Percentiles rank a stretch among this genome's conserved stretches.
These are phyloP conservation scores for Gallinago nigripennis DNA, from an alignment of 2,797 vertebrate species.

Conservation along the genomic window DNA sequence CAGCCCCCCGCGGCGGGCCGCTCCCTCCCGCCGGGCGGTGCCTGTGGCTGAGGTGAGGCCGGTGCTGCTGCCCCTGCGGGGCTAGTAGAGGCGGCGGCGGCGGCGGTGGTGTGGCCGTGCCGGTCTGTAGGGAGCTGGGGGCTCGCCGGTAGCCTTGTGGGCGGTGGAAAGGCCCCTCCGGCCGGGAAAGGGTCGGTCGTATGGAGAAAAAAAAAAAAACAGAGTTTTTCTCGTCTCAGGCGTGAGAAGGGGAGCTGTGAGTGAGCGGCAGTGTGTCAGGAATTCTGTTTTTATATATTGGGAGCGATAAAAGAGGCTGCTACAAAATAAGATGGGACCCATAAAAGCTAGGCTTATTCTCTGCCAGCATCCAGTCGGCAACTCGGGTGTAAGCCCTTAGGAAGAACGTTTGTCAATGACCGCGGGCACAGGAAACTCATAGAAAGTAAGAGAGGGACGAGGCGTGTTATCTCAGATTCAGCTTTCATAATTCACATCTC, in stretches of 20 bases:
- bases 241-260: background rate
- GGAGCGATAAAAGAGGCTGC: background rate
- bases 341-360: accelerated
- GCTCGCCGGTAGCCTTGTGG: background rate
- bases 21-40: background rate
- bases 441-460: background rate
- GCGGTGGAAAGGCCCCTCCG: background rate
- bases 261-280: accelerated
- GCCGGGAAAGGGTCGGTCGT: background rate
- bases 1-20: background rate
- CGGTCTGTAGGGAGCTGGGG: background rate
- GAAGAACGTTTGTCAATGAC: accelerated
- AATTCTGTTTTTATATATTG: accelerated
- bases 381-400: background rate
- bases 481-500: background rate
- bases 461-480: background rate
- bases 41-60: background rate
- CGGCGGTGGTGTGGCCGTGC: background rate
- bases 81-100: background rate
- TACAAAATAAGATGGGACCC: background rate
- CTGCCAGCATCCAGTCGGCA: accelerated
- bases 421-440: background rate
- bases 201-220: background rate
- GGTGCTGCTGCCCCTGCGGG: background rate
- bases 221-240: accelerated